Base-by-base conservation (phyloP, 1,140 invertebrate species). In the Probaryconus sp. region DNA sequence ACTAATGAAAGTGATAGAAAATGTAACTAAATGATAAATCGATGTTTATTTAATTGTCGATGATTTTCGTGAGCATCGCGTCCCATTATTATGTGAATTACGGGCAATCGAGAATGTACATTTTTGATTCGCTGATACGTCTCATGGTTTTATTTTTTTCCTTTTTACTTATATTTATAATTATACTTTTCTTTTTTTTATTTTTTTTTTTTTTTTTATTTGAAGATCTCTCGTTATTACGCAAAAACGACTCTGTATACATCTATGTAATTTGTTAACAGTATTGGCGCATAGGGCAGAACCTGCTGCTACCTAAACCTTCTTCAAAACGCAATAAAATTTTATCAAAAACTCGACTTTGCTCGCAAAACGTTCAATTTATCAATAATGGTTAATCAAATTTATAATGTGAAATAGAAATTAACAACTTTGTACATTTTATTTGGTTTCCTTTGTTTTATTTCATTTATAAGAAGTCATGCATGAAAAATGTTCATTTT, bases 241-340 rank as follows among this genome's bases (percentile, higher is more conserved):
- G 74, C 77, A 73, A 81, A 83, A 81, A 83, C 74, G 68, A 61
- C 68, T 81, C 48, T 77, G 75, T 80, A 79, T 79, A 79, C 77
- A 81, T 81, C 75, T 83, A 79, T 81, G 71, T 77, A 80, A 81
- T 81, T 64, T 72, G 79, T 82, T 69, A 82, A 82, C 81, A 82
- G 71, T 77, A 68, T 76, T 79, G 74, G 78, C 79, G 76, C 73
- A 42, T 78, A 69, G 75, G 71, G 78, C 80, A 79, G 78, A 80
- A 77, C 78, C 76, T 77, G 78, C 78, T 76, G 76, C 76, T 78
- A 77, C 76, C 71, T 72, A 67, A 77, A 71, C 72, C 43, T 68
- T 61, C 51, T 33, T 60, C 50, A 37, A 60, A 58, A 75, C 51
- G 24, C 55, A 55, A 56, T 68, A 45, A 42, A 60, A 50, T 20